Percentiles rank a stretch among this genome's conserved stretches.
Evolutionary conservation across 2,797 vertebrate species (phyloP).

Genomic region (Enteromius anoplus): DNA sequence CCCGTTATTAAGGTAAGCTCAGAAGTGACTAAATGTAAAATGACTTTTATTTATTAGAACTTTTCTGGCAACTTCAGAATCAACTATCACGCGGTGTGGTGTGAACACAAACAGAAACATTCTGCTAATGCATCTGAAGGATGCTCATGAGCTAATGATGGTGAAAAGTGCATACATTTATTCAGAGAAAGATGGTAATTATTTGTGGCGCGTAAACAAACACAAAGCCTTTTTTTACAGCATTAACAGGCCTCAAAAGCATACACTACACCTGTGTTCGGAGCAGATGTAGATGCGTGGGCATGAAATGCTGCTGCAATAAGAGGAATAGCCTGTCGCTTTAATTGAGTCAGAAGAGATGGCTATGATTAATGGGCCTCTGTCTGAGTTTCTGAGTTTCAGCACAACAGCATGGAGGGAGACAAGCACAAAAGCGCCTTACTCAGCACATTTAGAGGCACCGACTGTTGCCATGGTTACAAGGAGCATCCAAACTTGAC

Average conservation of each 20-base stretch:
- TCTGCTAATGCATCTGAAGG: slow-evolving; percentile 31
- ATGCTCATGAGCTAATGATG: slow-evolving; percentile 23
- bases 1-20: neutral
- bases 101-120: slow-evolving; percentile 8
- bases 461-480: slow-evolving; percentile 38
- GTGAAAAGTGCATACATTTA: neutral
- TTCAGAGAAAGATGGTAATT: slow-evolving; percentile 14
- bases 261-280: neutral
- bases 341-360: slow-evolving; percentile 67
- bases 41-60: neutral
- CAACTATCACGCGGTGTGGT: neutral
- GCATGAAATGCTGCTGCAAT: slow-evolving; percentile 63
- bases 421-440: slow-evolving; percentile 35
- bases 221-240: slow-evolving; percentile 6
- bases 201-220: neutral
- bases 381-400: slow-evolving; percentile 54
- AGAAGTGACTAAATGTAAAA: neutral
- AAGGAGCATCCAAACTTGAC: slow-evolving; percentile 12
- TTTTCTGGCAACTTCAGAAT: slow-evolving; percentile 8
- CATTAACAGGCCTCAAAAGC: slow-evolving; percentile 3
- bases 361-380: slow-evolving; percentile 73
- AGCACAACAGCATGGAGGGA: slow-evolving; percentile 57
- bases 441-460: slow-evolving; percentile 33
- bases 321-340: slow-evolving; percentile 67
- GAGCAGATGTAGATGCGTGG: slow-evolving; percentile 10